Conservation (phyloP, 1,140 invertebrate genomes). For the Cyclina sinensis region DNA sequence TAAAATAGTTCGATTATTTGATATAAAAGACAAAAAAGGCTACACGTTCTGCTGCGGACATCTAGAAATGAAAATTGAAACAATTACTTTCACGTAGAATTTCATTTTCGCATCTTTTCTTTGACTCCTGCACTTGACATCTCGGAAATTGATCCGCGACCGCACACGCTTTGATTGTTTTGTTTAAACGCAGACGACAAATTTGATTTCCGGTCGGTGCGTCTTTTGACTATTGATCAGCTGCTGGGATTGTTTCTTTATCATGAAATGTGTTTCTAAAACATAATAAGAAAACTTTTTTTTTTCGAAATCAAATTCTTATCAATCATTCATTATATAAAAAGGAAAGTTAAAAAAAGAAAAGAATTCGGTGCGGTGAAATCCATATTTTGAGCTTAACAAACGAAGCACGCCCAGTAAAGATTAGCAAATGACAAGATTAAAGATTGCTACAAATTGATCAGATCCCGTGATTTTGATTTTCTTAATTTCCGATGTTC, state of each 20-base stretch:
- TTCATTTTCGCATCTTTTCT: slow-evolving; percentile 41
- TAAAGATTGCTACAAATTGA: slow-evolving; percentile 13
- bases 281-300: too few species aligned
- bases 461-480: slow-evolving; percentile 32
- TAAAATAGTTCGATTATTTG: not conserved
- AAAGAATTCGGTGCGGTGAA: too few species aligned
- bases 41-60: not conserved
- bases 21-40: not conserved
- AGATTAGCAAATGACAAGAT: slow-evolving; percentile 25
- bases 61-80: slow-evolving; percentile 44
- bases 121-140: slow-evolving; percentile 23
- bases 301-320: too few species aligned
- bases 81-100: slow-evolving; percentile 29
- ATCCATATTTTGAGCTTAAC: too few species aligned
- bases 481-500: slow-evolving; percentile 21
- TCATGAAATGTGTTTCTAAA: too few species aligned
- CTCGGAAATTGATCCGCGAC: slow-evolving; percentile 48
- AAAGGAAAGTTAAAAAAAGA: too few species aligned
- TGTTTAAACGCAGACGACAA: slow-evolving; percentile 49
- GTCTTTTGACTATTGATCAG: slow-evolving; percentile 31
- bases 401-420: not conserved
- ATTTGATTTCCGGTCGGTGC: slow-evolving; percentile 49
- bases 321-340: too few species aligned
- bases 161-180: slow-evolving; percentile 51
- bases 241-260: too few species aligned